Base-by-base conservation (phyloP, 2,888 invertebrate species). In the Lysandra bellargus region DNA sequence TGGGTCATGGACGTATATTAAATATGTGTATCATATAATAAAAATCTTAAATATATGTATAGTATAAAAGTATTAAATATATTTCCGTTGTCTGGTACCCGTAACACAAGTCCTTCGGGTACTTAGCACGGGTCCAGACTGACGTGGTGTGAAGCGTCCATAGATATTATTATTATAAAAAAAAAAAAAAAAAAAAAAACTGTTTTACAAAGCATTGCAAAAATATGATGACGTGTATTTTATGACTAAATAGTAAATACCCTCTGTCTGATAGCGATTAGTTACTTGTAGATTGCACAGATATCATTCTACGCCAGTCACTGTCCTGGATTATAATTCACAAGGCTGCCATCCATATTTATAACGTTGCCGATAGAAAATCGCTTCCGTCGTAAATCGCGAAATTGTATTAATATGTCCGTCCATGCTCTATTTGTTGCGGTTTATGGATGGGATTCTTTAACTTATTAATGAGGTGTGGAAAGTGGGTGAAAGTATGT, bases 301-400 rank as follows among this genome's bases (percentile, higher is more conserved):
- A 44, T 74, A 74, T 33, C 33, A 33, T 7, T 44, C 9, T 7
- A 30, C 85, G 86, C 84, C 85, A 85, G 86, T 84, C 82, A 83
- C 81, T 81, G 83, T 83, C 83, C 82, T 85, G 84, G 83, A 85
- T 85, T 88, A 90, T 90, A 90, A 91, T 91, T 91, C 90, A 87
- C 83, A 84, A 85, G 85, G 84, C 85, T 85, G 87, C 86, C 86
- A 90, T 92, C 87, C 91, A 91, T 91, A 91, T 91, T 90, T 88
- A 91, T 90, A 88, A 88, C 85, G 85, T 85, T 83, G 83, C 84
- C 81, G 81, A 82, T 81, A 83, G 83, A 79, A 80, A 79, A 79
- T 57, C 33, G 57, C 86, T 85, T 84, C 85, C 84, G 83, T 82
- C 83, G 84, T 86, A 84, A 86, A 86, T 86, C 85, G 84, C 85